phyloP scores from a whole-genome alignment of 2,888 invertebrate genomes.

The Nephrotoma appendiculata region DNA sequence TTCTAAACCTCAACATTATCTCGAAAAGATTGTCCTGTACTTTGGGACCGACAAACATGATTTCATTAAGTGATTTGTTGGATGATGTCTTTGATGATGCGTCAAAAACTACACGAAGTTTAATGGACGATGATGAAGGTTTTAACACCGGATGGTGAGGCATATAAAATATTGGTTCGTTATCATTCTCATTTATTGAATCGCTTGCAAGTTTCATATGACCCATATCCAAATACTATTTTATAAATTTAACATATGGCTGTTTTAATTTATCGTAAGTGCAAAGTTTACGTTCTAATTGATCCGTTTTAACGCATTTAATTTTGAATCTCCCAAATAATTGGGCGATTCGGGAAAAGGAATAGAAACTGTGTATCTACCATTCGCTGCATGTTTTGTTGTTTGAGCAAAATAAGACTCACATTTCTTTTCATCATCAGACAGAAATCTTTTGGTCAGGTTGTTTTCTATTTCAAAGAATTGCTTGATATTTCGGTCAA shows the following conservation, averaged over 20 bases:
- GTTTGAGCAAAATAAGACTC: background rate
- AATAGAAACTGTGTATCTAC: background rate
- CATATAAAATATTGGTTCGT: too few relatives aligned
- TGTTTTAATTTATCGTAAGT: conserved; percentile 3
- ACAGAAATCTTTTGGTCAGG: background rate
- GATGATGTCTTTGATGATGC: background rate
- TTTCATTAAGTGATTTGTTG: conserved; percentile 10
- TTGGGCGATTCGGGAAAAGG: background rate
- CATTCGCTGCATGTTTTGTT: background rate
- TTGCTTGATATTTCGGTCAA: too few relatives aligned
- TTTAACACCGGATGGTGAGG: too few relatives aligned
- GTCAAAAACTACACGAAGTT: conserved; percentile 11
- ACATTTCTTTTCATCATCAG: background rate
- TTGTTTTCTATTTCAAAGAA: background rate
- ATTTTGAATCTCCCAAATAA: background rate
- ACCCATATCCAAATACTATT: background rate
- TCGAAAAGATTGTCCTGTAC: conserved; percentile 8
- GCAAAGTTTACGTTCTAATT: background rate
- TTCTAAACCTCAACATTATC: background rate
- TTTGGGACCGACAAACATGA: conserved; percentile 7
- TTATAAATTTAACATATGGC: conserved; percentile 6
- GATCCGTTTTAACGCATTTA: background rate
- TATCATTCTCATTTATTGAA: too few relatives aligned
- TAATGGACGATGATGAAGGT: conserved; percentile 3
- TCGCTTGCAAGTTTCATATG: too few relatives aligned